A percentile compares a stretch with the other conserved stretches of the same genome.
Conservation (phyloP, 2,888 invertebrate species). For the Stictocephala bisonia region DNA sequence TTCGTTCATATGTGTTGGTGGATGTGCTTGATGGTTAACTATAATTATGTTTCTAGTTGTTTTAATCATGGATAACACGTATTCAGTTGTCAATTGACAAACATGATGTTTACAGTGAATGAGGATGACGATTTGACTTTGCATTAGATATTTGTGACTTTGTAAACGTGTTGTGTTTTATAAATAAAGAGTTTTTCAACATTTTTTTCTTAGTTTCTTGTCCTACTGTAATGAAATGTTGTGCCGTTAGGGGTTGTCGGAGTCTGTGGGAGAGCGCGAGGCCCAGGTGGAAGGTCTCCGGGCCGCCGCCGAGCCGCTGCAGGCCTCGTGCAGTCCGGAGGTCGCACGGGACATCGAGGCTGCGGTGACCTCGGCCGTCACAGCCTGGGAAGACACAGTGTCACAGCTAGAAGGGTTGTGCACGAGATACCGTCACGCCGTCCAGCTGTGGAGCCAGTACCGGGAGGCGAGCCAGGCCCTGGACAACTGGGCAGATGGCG, state of each 20-base stretch:
- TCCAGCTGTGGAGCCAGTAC: conserved; percentile 84
- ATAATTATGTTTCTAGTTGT: too few species aligned
- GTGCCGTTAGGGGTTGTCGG: conserved; percentile 75
- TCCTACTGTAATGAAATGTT: neutral
- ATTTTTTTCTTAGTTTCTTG: neutral
- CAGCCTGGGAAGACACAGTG: conserved; percentile 84
- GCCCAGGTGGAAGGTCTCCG: conserved; percentile 75
- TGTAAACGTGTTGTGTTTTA: neutral
- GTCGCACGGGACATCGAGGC: conserved; percentile 79
- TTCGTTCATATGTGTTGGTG: too few species aligned
- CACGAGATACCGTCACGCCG: conserved; percentile 82
- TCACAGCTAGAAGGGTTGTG: conserved; percentile 80
- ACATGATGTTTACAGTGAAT: too few species aligned
- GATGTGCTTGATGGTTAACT: too few species aligned
- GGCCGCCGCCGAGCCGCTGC: conserved; percentile 77
- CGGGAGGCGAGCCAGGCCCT: conserved; percentile 82
- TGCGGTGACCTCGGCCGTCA: conserved; percentile 81
- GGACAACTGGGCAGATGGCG: conserved; percentile 79
- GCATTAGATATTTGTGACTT: neutral
- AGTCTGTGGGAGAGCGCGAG: conserved; percentile 80
- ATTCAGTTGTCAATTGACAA: too few species aligned
- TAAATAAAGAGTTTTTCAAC: neutral
- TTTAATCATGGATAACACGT: too few species aligned
- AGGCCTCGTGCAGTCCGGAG: conserved; percentile 75
- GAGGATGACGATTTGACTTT: too few species aligned